phyloP scores from a whole-genome alignment of 2,113 vertebrate species.

The Bostrychus sinensis region DNA sequence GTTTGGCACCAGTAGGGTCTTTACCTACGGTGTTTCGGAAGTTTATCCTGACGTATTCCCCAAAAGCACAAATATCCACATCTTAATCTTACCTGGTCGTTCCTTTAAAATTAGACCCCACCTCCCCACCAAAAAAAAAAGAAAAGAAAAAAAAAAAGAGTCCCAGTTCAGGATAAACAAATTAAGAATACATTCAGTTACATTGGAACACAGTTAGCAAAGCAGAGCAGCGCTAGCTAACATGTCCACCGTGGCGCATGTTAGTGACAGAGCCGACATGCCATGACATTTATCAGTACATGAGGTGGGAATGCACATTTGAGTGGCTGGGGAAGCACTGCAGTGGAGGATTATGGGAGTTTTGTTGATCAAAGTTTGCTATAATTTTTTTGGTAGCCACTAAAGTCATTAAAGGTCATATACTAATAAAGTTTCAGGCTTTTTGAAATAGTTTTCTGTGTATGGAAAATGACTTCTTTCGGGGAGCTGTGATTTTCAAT shows the following conservation, averaged over 20 bases:
- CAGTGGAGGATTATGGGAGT: slow-evolving; percentile 47
- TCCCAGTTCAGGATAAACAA: slow-evolving; percentile 79
- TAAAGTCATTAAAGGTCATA: too few species aligned
- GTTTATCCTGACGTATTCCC: slow-evolving; percentile 79
- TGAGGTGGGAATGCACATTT: slow-evolving; percentile 57
- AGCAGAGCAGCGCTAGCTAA: slow-evolving; percentile 61
- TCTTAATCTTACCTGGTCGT: slow-evolving; percentile 59
- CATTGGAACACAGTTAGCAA: slow-evolving; percentile 36
- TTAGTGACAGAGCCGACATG: slow-evolving; percentile 65
- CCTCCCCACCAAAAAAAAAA: background rate
- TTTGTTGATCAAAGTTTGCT: slow-evolving; percentile 31
- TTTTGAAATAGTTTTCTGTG: too few species aligned
- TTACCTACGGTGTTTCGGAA: slow-evolving; percentile 72
- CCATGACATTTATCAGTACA: slow-evolving; percentile 62
- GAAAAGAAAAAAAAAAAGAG: background rate
- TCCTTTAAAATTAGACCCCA: background rate
- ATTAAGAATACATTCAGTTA: slow-evolving; percentile 38
- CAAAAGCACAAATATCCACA: slow-evolving; percentile 2
- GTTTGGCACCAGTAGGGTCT: slow-evolving; percentile 44
- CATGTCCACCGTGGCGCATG: slow-evolving; percentile 65
- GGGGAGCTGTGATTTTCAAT: too few species aligned
- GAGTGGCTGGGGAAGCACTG: slow-evolving; percentile 28
- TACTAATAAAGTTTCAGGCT: too few species aligned
- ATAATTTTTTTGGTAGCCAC: background rate
- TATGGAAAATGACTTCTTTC: too few species aligned